These are phyloP conservation scores for Amphibalanus amphitrite DNA, from an alignment of 1,140 invertebrate species.

Conservation along the genomic window DNA sequence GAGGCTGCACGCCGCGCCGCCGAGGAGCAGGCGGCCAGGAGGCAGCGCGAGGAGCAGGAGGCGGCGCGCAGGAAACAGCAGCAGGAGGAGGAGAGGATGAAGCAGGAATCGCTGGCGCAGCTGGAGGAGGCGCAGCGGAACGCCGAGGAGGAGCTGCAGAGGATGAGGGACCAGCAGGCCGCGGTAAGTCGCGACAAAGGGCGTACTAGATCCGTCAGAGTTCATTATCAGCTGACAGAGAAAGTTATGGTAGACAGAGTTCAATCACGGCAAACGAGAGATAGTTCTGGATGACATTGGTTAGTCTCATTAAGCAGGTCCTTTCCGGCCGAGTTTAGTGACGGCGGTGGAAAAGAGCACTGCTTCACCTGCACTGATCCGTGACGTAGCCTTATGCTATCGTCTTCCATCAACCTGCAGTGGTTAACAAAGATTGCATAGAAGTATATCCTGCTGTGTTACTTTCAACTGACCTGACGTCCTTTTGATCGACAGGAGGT, in stretches of 20 bases:
- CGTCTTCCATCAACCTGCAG: not conserved
- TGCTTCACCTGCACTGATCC: not conserved
- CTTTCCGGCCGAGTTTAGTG: too few species aligned
- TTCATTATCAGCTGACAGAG: too few species aligned
- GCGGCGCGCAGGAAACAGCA: conserved; percentile 13
- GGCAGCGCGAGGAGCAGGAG: conserved; percentile 10
- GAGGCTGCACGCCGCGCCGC: conserved; percentile 14
- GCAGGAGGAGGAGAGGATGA: conserved; percentile 14
- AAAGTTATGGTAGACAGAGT: too few species aligned
- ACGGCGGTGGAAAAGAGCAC: too few species aligned
- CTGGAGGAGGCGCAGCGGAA: conserved; percentile 18
- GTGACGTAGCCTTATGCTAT: not conserved
- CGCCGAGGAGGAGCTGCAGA: conserved; percentile 12
- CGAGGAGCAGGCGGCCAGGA: conserved; percentile 19
- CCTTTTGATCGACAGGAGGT: not conserved
- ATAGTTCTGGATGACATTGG: too few species aligned
- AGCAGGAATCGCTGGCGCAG: conserved; percentile 17
- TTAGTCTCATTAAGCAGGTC: too few species aligned
- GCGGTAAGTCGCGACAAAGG: too few species aligned
- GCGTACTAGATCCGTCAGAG: too few species aligned
- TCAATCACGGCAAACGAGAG: too few species aligned
- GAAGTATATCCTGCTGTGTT: too few species aligned
- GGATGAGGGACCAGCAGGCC: conserved; percentile 8
- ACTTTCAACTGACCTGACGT: too few species aligned
- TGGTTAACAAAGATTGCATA: not conserved